A percentile compares a stretch with the other conserved stretches of the same genome.
Evolutionary conservation across 2,113 vertebrate genomes (phyloP).

Genomic region (Prochilodus magdalenae): DNA sequence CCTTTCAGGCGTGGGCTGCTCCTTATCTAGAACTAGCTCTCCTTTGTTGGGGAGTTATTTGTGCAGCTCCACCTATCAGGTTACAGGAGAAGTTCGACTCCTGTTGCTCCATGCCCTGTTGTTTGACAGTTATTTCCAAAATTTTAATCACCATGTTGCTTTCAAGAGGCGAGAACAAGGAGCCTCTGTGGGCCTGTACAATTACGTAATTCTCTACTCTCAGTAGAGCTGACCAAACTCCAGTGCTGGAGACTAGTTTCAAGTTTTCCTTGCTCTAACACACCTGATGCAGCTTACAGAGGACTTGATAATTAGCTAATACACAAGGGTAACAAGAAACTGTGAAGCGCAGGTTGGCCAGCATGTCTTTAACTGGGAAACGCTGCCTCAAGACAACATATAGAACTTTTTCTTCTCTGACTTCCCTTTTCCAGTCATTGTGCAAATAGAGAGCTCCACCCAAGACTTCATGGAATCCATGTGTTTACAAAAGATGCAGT

Average conservation of each 20-base stretch:
- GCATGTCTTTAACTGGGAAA: too few species aligned
- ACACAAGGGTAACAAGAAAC: background rate
- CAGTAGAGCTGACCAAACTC: background rate
- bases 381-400: background rate
- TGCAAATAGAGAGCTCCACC: constrained; percentile 49
- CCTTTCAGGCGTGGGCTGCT: constrained; percentile 42
- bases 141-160: background rate
- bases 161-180: background rate
- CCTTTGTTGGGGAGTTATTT: constrained; percentile 17
- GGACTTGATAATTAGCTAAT: background rate
- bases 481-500: constrained; percentile 43
- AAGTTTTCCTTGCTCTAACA: background rate
- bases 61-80: background rate
- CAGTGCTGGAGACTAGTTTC: background rate
- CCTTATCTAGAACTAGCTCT: constrained; percentile 38
- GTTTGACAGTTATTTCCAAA: background rate
- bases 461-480: constrained; percentile 28
- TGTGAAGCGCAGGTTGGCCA: too few species aligned
- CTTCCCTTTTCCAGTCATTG: constrained; percentile 25
- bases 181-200: background rate
- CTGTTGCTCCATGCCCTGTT: background rate
- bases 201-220: background rate
- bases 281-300: background rate
- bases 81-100: background rate
- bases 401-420: background rate